Evolutionary conservation across 2,797 vertebrate genomes (phyloP).

Genomic region (Manis javanica): DNA sequence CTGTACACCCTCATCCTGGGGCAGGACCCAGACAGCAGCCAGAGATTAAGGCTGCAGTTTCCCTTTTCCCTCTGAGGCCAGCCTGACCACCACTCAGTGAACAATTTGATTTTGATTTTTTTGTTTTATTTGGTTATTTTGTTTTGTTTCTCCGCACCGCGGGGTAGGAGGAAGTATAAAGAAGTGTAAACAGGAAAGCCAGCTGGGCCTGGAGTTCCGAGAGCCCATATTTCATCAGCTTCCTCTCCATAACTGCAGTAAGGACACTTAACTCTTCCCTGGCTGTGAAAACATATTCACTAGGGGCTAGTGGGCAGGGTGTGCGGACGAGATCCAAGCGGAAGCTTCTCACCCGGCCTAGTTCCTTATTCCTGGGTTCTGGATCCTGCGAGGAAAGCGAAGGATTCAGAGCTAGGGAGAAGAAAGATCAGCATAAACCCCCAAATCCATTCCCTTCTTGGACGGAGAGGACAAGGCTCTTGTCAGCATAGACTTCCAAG

Average conservation of each 20-base stretch:
- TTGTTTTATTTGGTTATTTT: conserved; percentile 74
- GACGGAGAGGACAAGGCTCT: neutral
- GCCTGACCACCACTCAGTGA: neutral
- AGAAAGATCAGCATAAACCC: neutral
- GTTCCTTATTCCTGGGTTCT: conserved; percentile 37
- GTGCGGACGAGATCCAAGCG: neutral
- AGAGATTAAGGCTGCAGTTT: neutral
- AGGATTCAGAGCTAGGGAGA: conserved; percentile 6
- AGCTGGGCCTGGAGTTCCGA: conserved; percentile 87
- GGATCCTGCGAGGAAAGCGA: neutral
- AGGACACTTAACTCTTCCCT: conserved; percentile 80
- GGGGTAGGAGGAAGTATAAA: conserved; percentile 88
- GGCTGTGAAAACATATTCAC: conserved; percentile 64
- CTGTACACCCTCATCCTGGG: neutral
- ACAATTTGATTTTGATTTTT: conserved; percentile 69
- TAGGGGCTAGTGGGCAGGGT: neutral
- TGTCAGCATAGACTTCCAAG: neutral
- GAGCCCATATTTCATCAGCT: conserved; percentile 90
- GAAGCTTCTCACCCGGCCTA: neutral
- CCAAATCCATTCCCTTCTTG: neutral
- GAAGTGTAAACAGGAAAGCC: conserved; percentile 94
- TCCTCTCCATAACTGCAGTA: conserved; percentile 88
- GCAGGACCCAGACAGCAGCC: neutral
- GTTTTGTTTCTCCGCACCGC: conserved; percentile 68
- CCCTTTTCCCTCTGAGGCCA: neutral